These are phyloP conservation scores for Cecropterus lyciades DNA, from an alignment of 1,140 invertebrate species.

Conservation along the genomic window DNA sequence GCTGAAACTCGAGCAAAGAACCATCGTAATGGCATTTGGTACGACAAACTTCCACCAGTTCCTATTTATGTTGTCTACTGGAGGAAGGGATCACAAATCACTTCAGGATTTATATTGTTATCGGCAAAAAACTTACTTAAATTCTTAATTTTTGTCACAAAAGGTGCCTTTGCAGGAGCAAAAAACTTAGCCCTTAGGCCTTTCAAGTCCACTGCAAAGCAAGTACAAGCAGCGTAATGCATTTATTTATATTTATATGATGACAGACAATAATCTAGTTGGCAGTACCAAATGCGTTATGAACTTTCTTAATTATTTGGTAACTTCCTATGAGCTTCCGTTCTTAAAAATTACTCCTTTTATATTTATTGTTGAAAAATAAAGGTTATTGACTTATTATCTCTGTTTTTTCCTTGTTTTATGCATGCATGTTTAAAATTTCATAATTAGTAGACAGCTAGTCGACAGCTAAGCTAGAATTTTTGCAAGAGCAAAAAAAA, in stretches of 20 bases:
- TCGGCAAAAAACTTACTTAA: constrained; percentile 56
- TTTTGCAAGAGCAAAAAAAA: constrained; percentile 29
- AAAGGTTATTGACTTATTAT: constrained; percentile 51
- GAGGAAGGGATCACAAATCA: constrained; percentile 64
- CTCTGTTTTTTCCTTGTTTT: constrained; percentile 8
- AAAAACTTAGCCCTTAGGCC: constrained; percentile 62
- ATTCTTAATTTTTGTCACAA: constrained; percentile 52
- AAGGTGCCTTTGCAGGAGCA: constrained; percentile 62
- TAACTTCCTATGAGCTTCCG: constrained; percentile 48
- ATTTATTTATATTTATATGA: constrained; percentile 46
- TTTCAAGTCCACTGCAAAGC: constrained; percentile 57
- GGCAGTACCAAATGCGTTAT: constrained; percentile 54
- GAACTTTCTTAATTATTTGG: constrained; percentile 50
- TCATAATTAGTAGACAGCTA: no score
- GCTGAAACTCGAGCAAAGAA: constrained; percentile 68
- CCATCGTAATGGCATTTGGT: constrained; percentile 73
- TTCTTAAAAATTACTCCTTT: constrained; percentile 38
- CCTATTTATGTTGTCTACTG: constrained; percentile 68
- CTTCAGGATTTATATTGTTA: constrained; percentile 49
- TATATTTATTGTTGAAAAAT: constrained; percentile 59
- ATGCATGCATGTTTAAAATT: neutral
- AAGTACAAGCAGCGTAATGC: constrained; percentile 63
- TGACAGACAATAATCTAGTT: constrained; percentile 28
- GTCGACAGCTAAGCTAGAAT: neutral
- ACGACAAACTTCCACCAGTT: constrained; percentile 65